phyloP scores from a whole-genome alignment of 2,888 invertebrate species.

The Sminthurinus aureus region DNA sequence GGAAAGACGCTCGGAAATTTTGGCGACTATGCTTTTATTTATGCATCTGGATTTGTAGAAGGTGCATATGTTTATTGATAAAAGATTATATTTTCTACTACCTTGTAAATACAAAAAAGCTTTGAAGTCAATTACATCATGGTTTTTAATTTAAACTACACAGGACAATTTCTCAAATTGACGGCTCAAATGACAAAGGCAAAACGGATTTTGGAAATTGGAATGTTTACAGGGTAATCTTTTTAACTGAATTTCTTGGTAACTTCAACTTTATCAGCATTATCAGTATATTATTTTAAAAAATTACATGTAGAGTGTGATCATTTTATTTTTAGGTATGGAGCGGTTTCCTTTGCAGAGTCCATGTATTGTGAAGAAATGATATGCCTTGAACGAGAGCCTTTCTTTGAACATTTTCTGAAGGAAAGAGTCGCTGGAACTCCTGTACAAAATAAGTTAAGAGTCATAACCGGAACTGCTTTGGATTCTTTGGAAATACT shows the following conservation, averaged over 20 bases:
- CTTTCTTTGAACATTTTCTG: slow-evolving; percentile 44
- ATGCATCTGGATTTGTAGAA: slow-evolving; percentile 49
- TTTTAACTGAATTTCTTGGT: no score
- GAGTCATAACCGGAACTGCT: slow-evolving; percentile 50
- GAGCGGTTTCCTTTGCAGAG: slow-evolving; percentile 53
- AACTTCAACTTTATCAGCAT: no score
- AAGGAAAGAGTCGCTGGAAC: slow-evolving; percentile 47
- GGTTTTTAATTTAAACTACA: not conserved
- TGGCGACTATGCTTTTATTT: not conserved
- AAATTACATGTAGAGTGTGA: no score
- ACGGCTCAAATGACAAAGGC: slow-evolving; percentile 50
- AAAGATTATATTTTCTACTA: not conserved
- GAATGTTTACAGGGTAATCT: slow-evolving; percentile 52
- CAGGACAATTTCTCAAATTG: slow-evolving; percentile 50
- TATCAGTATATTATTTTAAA: no score
- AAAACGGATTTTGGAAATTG: slow-evolving; percentile 54
- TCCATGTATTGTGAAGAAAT: slow-evolving; percentile 48
- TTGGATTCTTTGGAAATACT: slow-evolving; percentile 47
- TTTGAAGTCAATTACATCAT: not conserved
- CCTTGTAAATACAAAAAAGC: not conserved
- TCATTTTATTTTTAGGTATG: slow-evolving; percentile 35
- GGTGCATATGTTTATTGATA: slow-evolving; percentile 39
- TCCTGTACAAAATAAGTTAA: slow-evolving; percentile 47
- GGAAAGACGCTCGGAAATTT: slow-evolving; percentile 22
- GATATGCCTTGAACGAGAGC: slow-evolving; percentile 49